Percentiles rank a stretch among this genome's conserved stretches.
Conservation (phyloP, 2,797 vertebrate genomes). For the Smutsia gigantea region DNA sequence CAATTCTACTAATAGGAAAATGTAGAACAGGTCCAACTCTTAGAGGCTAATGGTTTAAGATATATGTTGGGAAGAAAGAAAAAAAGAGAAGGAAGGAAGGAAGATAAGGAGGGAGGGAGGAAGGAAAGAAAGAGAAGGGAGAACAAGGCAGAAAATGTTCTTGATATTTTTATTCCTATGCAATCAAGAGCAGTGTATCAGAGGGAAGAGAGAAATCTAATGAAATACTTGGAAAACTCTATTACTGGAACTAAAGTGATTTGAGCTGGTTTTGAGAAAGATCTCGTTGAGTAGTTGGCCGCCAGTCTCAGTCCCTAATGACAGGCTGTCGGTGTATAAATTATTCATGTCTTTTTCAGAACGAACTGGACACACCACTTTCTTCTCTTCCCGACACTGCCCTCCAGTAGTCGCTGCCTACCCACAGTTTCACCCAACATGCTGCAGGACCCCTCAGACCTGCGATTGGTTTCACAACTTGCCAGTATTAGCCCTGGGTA, state of each 20-base stretch:
- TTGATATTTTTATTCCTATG: constrained; percentile 18
- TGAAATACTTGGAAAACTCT: constrained; percentile 47
- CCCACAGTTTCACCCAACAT: not conserved
- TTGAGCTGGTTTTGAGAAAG: constrained; percentile 46
- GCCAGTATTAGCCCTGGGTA: not conserved
- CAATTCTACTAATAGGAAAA: not conserved
- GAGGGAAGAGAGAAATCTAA: constrained; percentile 20
- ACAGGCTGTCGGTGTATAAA: constrained; percentile 44
- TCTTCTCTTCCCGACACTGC: not conserved
- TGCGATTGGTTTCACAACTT: not conserved
- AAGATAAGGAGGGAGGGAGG: not conserved
- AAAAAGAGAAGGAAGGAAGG: not conserved
- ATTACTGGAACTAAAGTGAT: constrained; percentile 45
- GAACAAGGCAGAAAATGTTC: constrained; percentile 4
- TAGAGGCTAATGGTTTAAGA: constrained; percentile 2
- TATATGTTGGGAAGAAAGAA: not conserved
- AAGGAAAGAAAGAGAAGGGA: not conserved
- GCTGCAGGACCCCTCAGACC: not conserved
- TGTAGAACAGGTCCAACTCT: not conserved
- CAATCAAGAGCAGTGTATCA: not conserved
- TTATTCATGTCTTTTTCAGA: constrained; percentile 30
- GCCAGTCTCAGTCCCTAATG: not conserved
- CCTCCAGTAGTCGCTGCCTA: not conserved
- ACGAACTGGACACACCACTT: not conserved
- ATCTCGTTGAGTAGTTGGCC: constrained; percentile 24